phyloP scores from a whole-genome alignment of 2,888 invertebrate genomes.

The Lasioglossum calceatum region DNA sequence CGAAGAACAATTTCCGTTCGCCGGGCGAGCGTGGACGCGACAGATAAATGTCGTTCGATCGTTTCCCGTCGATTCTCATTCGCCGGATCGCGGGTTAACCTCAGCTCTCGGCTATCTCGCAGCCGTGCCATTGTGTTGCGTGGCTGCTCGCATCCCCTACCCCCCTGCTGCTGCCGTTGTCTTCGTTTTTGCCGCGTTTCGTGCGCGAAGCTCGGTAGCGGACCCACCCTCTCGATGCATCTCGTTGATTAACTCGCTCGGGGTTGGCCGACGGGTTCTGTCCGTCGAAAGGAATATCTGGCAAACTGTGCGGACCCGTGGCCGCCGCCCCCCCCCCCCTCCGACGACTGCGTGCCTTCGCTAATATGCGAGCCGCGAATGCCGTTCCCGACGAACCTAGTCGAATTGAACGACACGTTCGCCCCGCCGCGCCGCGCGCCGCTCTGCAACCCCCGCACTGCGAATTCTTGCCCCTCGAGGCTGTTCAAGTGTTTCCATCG shows the following conservation, averaged over 20 bases:
- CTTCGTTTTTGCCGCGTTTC: constrained; percentile 37
- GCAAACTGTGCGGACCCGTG: constrained; percentile 54
- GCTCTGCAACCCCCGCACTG: constrained; percentile 52
- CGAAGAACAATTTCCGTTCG: background rate
- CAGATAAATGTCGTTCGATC: constrained; percentile 51
- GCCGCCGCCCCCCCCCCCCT: too few species aligned
- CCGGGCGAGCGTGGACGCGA: background rate
- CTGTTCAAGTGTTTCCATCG: background rate
- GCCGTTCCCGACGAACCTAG: constrained; percentile 71
- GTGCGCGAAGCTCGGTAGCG: constrained; percentile 27
- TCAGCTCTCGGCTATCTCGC: constrained; percentile 47
- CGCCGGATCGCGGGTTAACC: constrained; percentile 42
- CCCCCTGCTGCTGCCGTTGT: constrained; percentile 15
- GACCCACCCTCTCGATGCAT: constrained; percentile 68
- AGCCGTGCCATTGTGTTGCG: constrained; percentile 33
- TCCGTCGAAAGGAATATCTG: constrained; percentile 70
- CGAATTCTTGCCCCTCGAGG: constrained; percentile 39
- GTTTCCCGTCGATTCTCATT: constrained; percentile 39
- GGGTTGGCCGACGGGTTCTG: constrained; percentile 53
- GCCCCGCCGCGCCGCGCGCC: constrained; percentile 17
- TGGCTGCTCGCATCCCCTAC: constrained; percentile 20
- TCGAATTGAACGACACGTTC: constrained; percentile 69
- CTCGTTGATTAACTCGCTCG: constrained; percentile 77
- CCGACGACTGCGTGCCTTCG: constrained; percentile 67
- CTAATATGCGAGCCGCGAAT: constrained; percentile 72